Evolutionary conservation across 2,888 invertebrate species (phyloP).

Genomic region (Danaus chrysippus): DNA sequence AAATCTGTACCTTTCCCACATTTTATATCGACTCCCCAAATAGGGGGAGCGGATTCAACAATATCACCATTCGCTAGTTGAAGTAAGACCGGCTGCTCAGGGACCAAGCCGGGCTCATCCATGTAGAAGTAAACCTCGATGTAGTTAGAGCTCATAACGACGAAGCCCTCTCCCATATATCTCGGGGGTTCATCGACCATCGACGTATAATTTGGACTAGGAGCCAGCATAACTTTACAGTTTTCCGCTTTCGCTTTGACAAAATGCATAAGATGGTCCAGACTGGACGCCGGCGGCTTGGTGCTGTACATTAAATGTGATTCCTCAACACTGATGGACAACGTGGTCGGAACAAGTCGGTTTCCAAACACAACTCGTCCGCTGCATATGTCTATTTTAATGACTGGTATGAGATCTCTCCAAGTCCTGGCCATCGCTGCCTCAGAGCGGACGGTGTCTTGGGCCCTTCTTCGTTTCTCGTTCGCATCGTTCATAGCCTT

Average conservation of each 20-base stretch:
- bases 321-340: slow-evolving; percentile 95
- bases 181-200: slow-evolving; percentile 95
- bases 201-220: slow-evolving; percentile 96
- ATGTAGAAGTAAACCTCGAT: slow-evolving; percentile 97
- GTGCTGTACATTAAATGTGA: slow-evolving; percentile 96
- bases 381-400: slow-evolving; percentile 95
- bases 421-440: slow-evolving; percentile 93
- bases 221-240: slow-evolving; percentile 96
- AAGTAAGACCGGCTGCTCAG: slow-evolving; percentile 93
- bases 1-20: slow-evolving; percentile 97
- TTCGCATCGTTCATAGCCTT: slow-evolving; percentile 82
- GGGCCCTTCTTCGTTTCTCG: slow-evolving; percentile 74
- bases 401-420: slow-evolving; percentile 97
- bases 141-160: slow-evolving; percentile 96
- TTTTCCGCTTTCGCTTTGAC: slow-evolving; percentile 97
- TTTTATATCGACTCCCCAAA: slow-evolving; percentile 97
- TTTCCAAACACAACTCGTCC: slow-evolving; percentile 97
- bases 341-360: slow-evolving; percentile 93
- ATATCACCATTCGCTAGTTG: slow-evolving; percentile 95
- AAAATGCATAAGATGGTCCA: slow-evolving; percentile 97
- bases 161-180: slow-evolving; percentile 99
- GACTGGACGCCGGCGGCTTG: slow-evolving; percentile 94
- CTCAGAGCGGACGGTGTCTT: slow-evolving; percentile 82
- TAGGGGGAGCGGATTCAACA: slow-evolving; percentile 94
- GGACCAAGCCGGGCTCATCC: slow-evolving; percentile 97